phyloP scores from a whole-genome alignment of 1,140 invertebrate species.

The Brachionus sp. region DNA sequence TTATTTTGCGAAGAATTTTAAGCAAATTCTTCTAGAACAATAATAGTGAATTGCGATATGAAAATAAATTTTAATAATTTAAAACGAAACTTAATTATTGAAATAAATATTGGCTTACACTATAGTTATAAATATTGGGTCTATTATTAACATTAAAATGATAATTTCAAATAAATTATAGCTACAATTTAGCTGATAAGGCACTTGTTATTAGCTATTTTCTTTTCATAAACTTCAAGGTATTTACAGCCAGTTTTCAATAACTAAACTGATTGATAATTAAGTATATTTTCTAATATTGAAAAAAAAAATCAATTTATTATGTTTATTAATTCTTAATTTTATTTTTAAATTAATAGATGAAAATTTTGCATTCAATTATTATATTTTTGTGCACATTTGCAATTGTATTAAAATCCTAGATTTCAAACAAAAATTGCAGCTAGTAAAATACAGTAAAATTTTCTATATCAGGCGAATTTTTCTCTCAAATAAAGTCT shows the following conservation, averaged over 20 bases:
- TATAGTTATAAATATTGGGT: background rate
- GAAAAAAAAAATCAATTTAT: constrained; percentile 19
- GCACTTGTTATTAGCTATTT: background rate
- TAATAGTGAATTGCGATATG: background rate
- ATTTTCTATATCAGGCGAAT: no score
- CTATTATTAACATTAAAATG: background rate
- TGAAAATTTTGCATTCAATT: background rate
- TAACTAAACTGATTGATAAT: background rate
- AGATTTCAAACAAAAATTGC: no score
- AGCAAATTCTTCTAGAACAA: constrained; percentile 6
- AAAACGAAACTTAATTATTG: background rate
- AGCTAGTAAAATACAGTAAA: no score
- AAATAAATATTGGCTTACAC: background rate
- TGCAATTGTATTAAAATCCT: background rate
- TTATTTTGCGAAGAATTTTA: background rate
- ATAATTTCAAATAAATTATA: constrained; percentile 19
- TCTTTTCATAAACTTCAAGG: background rate
- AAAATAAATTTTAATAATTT: constrained; percentile 42
- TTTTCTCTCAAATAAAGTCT: no score
- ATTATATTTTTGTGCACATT: background rate
- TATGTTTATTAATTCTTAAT: background rate
- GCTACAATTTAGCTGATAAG: background rate
- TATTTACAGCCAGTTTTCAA: background rate
- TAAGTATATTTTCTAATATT: background rate
- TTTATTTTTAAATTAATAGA: background rate